Conservation (phyloP, 2,797 vertebrate genomes). For the Podarcis lilfordi region DNA sequence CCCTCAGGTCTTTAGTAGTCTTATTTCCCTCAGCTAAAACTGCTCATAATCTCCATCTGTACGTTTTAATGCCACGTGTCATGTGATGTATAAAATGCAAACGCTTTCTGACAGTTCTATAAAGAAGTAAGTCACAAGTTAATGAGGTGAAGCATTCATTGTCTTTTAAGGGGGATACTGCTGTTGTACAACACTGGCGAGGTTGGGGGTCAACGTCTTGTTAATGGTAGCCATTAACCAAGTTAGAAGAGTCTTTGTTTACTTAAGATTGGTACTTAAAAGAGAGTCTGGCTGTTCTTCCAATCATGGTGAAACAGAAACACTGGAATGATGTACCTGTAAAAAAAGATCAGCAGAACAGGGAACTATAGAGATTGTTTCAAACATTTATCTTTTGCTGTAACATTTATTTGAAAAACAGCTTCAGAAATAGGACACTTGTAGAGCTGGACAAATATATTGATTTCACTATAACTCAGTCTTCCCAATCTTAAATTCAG, state of each 20-base stretch:
- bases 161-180: constrained; percentile 14
- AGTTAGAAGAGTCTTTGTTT: constrained; percentile 9
- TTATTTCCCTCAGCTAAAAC: not conserved
- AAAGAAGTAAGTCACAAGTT: constrained; percentile 29
- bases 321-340: not conserved
- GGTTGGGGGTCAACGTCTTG: not conserved
- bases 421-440: constrained; percentile 14
- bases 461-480: too few species aligned
- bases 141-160: not conserved
- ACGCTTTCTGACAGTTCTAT: constrained; percentile 11
- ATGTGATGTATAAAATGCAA: constrained; percentile 26
- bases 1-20: not conserved
- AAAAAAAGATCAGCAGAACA: not conserved
- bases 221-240: constrained; percentile 15
- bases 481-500: too few species aligned
- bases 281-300: not conserved
- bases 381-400: not conserved
- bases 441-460: too few species aligned
- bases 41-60: not conserved
- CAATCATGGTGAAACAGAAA: not conserved
- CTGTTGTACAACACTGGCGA: constrained; percentile 1
- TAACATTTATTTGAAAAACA: not conserved
- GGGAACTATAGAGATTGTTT: not conserved
- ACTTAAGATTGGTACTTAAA: constrained; percentile 9
- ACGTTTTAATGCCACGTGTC: not conserved